Evolutionary conservation across 1,140 invertebrate genomes (phyloP).

Genomic region (Hyles vespertilio): DNA sequence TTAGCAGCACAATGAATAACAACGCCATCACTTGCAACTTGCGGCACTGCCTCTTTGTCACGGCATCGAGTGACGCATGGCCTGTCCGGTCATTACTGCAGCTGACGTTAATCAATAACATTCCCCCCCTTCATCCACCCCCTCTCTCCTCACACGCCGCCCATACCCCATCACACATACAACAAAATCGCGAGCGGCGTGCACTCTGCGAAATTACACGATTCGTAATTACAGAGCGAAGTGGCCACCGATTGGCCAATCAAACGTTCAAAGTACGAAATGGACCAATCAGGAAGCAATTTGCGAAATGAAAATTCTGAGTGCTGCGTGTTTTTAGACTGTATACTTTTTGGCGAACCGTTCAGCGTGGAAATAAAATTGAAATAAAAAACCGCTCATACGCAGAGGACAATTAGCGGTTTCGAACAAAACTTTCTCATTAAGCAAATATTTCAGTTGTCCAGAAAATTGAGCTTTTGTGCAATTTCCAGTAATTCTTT

Average conservation of each 20-base stretch:
- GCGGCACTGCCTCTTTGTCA: constrained; percentile 1
- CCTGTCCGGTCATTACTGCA: constrained; percentile 39
- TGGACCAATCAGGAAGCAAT: constrained; percentile 16
- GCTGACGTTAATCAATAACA: constrained; percentile 47
- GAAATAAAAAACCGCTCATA: too few relatives aligned
- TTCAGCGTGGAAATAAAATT: too few relatives aligned
- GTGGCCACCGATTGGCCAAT: constrained; percentile 18
- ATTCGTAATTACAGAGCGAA: constrained; percentile 17
- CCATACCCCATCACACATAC: neutral
- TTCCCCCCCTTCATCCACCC: too few relatives aligned
- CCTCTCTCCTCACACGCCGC: too few relatives aligned
- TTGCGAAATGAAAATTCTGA: constrained; percentile 9
- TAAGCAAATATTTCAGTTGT: too few relatives aligned
- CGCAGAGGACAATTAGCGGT: too few relatives aligned
- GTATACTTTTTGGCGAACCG: too few relatives aligned
- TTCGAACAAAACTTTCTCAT: too few relatives aligned
- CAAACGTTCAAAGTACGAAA: constrained; percentile 16
- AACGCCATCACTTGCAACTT: neutral
- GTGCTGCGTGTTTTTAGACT: neutral
- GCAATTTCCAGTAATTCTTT: too few relatives aligned
- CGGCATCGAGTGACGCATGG: constrained; percentile 28
- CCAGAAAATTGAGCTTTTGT: too few relatives aligned
- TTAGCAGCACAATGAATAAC: neutral
- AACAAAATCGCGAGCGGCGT: constrained; percentile 2
- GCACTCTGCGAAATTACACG: constrained; percentile 17